Base-by-base conservation (phyloP, 1,140 invertebrate genomes). In the Leptinotarsa lineolata region DNA sequence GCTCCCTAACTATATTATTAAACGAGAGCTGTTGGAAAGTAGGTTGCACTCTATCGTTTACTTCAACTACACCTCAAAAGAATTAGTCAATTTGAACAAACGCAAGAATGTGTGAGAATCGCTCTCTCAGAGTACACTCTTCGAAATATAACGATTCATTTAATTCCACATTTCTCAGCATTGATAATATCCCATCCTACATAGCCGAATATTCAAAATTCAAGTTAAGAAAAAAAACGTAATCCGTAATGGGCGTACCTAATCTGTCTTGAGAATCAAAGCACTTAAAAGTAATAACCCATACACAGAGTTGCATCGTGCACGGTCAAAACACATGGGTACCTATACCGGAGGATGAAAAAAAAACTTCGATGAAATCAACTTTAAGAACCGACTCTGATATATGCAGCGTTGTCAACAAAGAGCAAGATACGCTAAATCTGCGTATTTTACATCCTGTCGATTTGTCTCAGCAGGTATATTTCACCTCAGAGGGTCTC, bases 271-370 rank as follows among this genome's bases (percentile, higher is more conserved):
- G 48, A 54, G n/a, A 54, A 54, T 54, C 48, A n/a, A 54, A 54
- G 48, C 48, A 54, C 48, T 54, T 54, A 54, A 54, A 54, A 54
- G 48, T 54, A 54, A 54, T 54, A 54, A 54, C 48, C 48, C 48
- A 54, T 54, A 54, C 48, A 54, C 48, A 54, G 30, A 54, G 48
- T 54, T 54, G 48, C 48, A 54, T 54, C 48, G 48, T 54, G 48
- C 48, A 54, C 48, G 48, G 48, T 54, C 48, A 13, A 54, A 54
- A 54, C 48, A 54, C 48, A 54, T 54, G 48, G 16, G 48, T 54
- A n/a, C n/a, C n/a, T n/a, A 54, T 54, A 54, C 48, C n/a, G 48
- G 48, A 54, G 15, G n/a, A 18, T 5, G 48, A 54, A 54, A 54
- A 54, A 54, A 54, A 54, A 54, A 16, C 48, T 15, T 54, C 48